Evolutionary conservation across 2,113 vertebrate species (phyloP), one percentile per base, ranked within the genome.

Genomic region (Malurus elegans): DNA sequence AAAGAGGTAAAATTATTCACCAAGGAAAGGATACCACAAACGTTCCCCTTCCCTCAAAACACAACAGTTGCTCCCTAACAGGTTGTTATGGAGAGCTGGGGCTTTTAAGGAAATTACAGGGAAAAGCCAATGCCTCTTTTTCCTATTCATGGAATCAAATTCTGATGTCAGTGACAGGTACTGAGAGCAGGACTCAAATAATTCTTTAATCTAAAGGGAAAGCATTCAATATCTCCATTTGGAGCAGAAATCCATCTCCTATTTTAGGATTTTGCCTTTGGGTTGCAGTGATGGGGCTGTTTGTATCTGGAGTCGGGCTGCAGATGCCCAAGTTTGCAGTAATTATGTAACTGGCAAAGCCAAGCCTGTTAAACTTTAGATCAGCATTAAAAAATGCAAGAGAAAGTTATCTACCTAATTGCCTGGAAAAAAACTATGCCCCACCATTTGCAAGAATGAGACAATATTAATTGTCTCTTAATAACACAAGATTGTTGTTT

Each of bases 341-440:
- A 94, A 93, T 88, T 93, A 78, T 50, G 54, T 44, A 90, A 86
- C 60, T 76, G 61, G 79, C 51, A 88, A 78, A 91, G 82, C 34
- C 90, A 72, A 73, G 23, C 91, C 86, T 20, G 70, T 86, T 74
- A 96, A 97, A 92, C 65, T 95, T 91, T 13, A 93, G 85, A 90
- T 86, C 82, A 89, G 47, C 66, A 79, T 69, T 89, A 92, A 96
- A 36, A 95, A 79, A 66, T 48, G 67, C 89, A 88, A 83, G 69
- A 85, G 64, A 88, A 97, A 86, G 69, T 69, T 90, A 95, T 93
- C 78, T 89, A 75, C 85, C 61, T 94, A 94, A 96, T 92, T 83
- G 92, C 83, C 90, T 95, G 79, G 57, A 56, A 88, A 72, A 73
- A 73, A 70, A 5, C 60, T 20, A 17, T 81, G 79, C 50, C 42